Percentiles rank a stretch among this genome's conserved stretches.
These are phyloP conservation scores for Trichogramma dendrolimi DNA, from an alignment of 2,888 invertebrate genomes.

Conservation along the genomic window DNA sequence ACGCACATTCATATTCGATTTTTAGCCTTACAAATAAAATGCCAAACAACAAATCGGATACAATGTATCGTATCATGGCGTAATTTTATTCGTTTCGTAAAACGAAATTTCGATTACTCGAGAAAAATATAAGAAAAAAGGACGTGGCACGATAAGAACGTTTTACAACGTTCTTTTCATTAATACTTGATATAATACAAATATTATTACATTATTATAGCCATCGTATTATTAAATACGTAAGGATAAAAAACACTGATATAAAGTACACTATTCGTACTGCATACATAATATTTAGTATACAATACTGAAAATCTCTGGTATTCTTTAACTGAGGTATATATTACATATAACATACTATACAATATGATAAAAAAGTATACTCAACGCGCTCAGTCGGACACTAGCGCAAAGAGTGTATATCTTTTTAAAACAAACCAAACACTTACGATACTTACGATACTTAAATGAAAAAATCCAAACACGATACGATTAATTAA, in stretches of 20 bases:
- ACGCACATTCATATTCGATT: too few relatives aligned
- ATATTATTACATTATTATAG: too few relatives aligned
- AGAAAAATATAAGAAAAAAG: constrained; percentile 11
- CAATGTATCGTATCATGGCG: too few relatives aligned
- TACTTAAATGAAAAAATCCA: constrained; percentile 13
- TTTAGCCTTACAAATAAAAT: too few relatives aligned
- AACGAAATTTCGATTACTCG: too few relatives aligned
- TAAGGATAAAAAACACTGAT: constrained; percentile 26
- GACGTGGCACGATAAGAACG: neutral
- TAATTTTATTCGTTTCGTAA: too few relatives aligned
- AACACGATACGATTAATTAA: neutral
- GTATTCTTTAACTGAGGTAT: constrained; percentile 25
- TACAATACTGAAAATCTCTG: too few relatives aligned
- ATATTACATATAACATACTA: constrained; percentile 22
- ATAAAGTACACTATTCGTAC: constrained; percentile 9
- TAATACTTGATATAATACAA: too few relatives aligned
- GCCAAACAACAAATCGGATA: too few relatives aligned
- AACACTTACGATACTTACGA: constrained; percentile 16
- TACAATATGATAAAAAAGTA: constrained; percentile 24
- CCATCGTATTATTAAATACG: constrained; percentile 19
- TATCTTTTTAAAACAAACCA: constrained; percentile 31
- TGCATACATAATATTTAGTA: too few relatives aligned
- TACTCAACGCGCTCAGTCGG: neutral
- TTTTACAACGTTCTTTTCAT: constrained; percentile 15
- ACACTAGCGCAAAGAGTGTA: constrained; percentile 14